Base-by-base conservation (phyloP, 2,888 invertebrate genomes). In the Crioceris asparagi region DNA sequence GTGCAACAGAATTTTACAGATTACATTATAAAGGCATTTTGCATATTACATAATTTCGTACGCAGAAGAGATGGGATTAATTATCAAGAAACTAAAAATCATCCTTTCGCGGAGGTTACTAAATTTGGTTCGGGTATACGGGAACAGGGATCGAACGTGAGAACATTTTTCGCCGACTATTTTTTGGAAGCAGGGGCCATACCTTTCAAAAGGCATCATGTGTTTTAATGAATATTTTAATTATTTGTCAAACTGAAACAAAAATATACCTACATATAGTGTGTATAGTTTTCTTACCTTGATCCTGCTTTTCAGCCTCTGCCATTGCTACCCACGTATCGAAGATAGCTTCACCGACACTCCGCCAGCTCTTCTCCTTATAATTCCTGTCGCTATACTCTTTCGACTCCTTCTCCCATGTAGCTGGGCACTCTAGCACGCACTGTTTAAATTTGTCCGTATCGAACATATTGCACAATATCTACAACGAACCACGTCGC, bases 391-490 rank as follows among this genome's bases (percentile, higher is more conserved):
- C 37, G 8, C 17, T 32, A 27, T 38, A 40, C 18, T 38, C 27
- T 21, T 38, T 33, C 8, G 32, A 26, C 4, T 10, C 32, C 18
- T 39, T 39, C 17, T 35, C 34, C 31, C 39, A 41, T 14, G 39
- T 23, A 4, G 39, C 23, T 21, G 39, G 35, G 16, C 25, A 11
- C 15, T 39, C 39, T 17, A 35, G 35, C 2, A 41, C 17, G 21
- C 38, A 39, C 29, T 40, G 30, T 11, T 39, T 40, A 38, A 40
- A 40, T 29, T 40, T 40, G 18, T 38, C 40, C 18, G 23, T 32
- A 38, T 40, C 40, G 23, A 38, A 38, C 37, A 33, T 33, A 32
- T 7, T 17, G 10, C 17, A n/a, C n/a, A 12, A 19, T 11, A 17
- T 19, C n/a, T 14, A 26, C 26, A 11, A 11, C 10, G 11, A 26